Base-by-base conservation (phyloP, 2,888 invertebrate species). In the Chymomyza fuscimana region DNA sequence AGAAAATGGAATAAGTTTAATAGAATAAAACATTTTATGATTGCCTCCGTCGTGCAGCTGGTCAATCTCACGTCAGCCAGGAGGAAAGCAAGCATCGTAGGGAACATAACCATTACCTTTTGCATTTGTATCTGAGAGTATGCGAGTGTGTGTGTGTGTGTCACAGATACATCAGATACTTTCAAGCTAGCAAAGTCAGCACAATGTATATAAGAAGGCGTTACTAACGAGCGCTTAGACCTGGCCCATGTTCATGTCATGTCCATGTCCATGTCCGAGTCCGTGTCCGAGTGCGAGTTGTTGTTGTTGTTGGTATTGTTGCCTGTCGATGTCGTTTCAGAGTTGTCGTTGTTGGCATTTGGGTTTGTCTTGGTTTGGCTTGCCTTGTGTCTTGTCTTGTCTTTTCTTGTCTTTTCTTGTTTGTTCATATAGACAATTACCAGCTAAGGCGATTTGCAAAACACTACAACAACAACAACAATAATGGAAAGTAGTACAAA, bases 401-500 rank as follows among this genome's bases (percentile, higher is more conserved):
- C n/a, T n/a, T 50, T 2, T 32, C 63, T 73, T 71, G 74, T 50
- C 64, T 60, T 69, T 36, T 63, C 66, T 80, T 76, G 80, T 73
- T 82, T 87, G 87, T 74, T 77, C 82, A 82, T 86, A 86, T 77
- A 85, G 81, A 85, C 84, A 85, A 86, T 85, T 86, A 85, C 83
- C 76, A 77, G 85, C 87, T 85, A 87, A 85, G 85, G 87, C 85
- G 85, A 85, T 85, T 87, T 80, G 80, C 86, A 74, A 72, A 70
- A 71, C 74, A 22, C 16, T 9, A 58, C 22, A 25, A 77, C 74
- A 77, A 72, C 70, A 71, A 59, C 46, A 51, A 59, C 61, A 69
- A 68, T 25, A 61, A 67, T 40, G 63, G 29, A 16, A 40, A 62
- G 19, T 22, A 54, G 19, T 22, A 59, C 59, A 59, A 59, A 16